Conservation (phyloP, 2,113 vertebrate genomes). For the Sus scrofa region T2T-Sscrofa CM000818.6:85586001-85586500, state of each 20-base stretch:
- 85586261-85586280: conserved; percentile 80
- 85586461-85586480: conserved; percentile 69
- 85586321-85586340: conserved; percentile 18
- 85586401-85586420: conserved; percentile 83
- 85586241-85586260: conserved; percentile 81
- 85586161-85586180: neutral
- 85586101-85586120: neutral
- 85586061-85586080: neutral
- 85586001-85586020: neutral
- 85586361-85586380: conserved; percentile 84
- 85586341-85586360: conserved; percentile 80
- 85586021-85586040: neutral
- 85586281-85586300: conserved; percentile 78
- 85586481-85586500: conserved; percentile 77
- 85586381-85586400: conserved; percentile 80
- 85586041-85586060: neutral
- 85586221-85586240: conserved; percentile 70
- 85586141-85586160: neutral
- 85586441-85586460: conserved; percentile 76
- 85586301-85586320: conserved; percentile 77
- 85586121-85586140: neutral
- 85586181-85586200: neutral
- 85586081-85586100: neutral
- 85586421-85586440: conserved; percentile 71
- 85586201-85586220: conserved; percentile 46